phyloP scores from a whole-genome alignment of 1,140 invertebrate species.

The Drosophila oshimai region DNA sequence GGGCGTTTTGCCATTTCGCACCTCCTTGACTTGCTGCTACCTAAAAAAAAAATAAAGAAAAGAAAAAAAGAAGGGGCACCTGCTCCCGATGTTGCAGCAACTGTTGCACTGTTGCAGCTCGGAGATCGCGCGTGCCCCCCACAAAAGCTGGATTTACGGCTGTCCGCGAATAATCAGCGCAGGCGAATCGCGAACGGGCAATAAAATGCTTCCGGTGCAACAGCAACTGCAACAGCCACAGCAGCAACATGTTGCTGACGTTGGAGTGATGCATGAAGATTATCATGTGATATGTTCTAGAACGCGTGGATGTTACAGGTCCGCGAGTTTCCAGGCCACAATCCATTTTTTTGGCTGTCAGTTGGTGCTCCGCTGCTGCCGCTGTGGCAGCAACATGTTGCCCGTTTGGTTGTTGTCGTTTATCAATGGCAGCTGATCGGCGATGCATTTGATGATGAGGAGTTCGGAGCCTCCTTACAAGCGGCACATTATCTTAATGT shows the following conservation, averaged over 20 bases:
- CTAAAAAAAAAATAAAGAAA: constrained; percentile 35
- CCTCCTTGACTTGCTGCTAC: constrained; percentile 75
- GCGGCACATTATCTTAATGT: constrained; percentile 77
- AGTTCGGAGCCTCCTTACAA: constrained; percentile 61
- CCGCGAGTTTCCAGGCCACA: constrained; percentile 31
- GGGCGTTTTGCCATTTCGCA: constrained; percentile 77
- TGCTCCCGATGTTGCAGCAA: constrained; percentile 48
- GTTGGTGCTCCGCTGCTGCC: constrained; percentile 1
- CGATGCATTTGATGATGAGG: constrained; percentile 72
- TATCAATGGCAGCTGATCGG: constrained; percentile 69
- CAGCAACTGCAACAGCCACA: constrained; percentile 12
- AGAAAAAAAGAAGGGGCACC: constrained; percentile 32
- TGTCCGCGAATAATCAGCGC: constrained; percentile 66
- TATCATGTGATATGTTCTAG: constrained; percentile 79
- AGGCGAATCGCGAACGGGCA: constrained; percentile 69
- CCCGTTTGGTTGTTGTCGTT: constrained; percentile 49
- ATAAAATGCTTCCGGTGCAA: constrained; percentile 79
- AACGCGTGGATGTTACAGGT: constrained; percentile 52
- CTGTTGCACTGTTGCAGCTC: too few relatives aligned
- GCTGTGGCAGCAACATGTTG: constrained; percentile 33
- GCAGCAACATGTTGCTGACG: constrained; percentile 53
- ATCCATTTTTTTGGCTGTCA: constrained; percentile 65
- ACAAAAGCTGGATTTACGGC: constrained; percentile 75
- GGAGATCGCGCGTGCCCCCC: constrained; percentile 68
- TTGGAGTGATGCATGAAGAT: constrained; percentile 78